Conservation (phyloP, 2,797 vertebrate species). For the Tenualosa thibaudeaui region DNA sequence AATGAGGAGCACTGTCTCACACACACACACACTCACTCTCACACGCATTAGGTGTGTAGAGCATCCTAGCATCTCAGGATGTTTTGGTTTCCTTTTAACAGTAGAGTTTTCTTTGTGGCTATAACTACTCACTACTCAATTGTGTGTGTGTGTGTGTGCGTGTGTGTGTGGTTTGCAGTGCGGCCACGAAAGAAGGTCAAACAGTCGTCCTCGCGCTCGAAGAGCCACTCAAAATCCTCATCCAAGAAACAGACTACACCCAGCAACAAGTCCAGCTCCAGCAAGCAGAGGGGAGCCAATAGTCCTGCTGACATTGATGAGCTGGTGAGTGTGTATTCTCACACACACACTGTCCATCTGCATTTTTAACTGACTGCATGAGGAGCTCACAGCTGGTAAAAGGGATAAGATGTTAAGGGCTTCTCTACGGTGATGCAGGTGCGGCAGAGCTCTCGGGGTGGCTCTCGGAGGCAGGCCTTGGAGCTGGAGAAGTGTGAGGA, state of each 20-base stretch:
- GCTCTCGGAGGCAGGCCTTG: constrained; percentile 74
- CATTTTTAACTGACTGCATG: too few species aligned
- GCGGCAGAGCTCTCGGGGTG: constrained; percentile 78
- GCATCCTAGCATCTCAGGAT: too few species aligned
- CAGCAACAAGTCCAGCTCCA: constrained; percentile 57
- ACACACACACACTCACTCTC: too few species aligned
- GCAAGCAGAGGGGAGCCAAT: constrained; percentile 68
- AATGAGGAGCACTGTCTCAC: too few species aligned
- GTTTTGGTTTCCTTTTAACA: background rate
- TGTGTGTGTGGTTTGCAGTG: constrained; percentile 73
- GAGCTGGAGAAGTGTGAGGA: constrained; percentile 94
- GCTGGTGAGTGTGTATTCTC: constrained; percentile 77
- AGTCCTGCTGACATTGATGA: constrained; percentile 89
- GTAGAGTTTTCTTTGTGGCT: background rate
- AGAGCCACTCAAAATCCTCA: constrained; percentile 77
- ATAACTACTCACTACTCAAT: background rate
- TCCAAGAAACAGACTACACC: constrained; percentile 78
- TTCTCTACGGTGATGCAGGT: constrained; percentile 71
- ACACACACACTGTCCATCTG: too few species aligned
- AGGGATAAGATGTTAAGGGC: background rate
- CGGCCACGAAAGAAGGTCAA: constrained; percentile 88
- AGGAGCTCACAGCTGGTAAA: too few species aligned
- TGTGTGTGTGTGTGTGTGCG: background rate
- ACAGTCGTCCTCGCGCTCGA: constrained; percentile 67
- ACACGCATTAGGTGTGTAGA: too few species aligned